Conservation (phyloP, 2,888 invertebrate species). For the Oxytorus armatus region DNA sequence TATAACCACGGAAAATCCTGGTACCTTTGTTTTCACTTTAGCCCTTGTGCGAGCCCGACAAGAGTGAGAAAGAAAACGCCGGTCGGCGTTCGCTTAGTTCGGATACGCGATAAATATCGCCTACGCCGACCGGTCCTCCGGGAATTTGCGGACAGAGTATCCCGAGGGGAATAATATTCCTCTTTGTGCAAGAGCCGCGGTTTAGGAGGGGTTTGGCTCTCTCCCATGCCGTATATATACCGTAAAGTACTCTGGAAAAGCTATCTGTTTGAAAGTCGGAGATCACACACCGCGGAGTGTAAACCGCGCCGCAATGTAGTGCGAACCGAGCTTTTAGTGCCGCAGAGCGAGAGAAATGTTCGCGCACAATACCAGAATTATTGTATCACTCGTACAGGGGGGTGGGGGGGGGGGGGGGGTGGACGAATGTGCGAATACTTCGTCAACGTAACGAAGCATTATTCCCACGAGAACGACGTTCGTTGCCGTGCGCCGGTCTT, state of each 20-base stretch:
- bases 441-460: conserved; percentile 70
- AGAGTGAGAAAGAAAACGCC: conserved; percentile 6
- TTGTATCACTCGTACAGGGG: conserved; percentile 48
- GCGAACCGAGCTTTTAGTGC: conserved; percentile 67
- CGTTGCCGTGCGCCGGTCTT: background rate
- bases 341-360: conserved; percentile 48
- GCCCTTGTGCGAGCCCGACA: conserved; percentile 67
- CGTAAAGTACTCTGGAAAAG: conserved; percentile 15
- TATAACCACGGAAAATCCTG: conserved; percentile 57
- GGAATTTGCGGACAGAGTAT: conserved; percentile 69
- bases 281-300: conserved; percentile 33
- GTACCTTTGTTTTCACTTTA: conserved; percentile 78
- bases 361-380: conserved; percentile 24
- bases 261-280: conserved; percentile 42
- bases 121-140: conserved; percentile 70
- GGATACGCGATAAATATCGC: conserved; percentile 81
- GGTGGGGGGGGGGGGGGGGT: too few species aligned
- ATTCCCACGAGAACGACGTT: conserved; percentile 47
- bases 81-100: conserved; percentile 64
- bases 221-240: conserved; percentile 10
- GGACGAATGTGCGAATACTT: conserved; percentile 40
- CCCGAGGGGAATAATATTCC: conserved; percentile 81
- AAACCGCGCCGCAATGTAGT: conserved; percentile 13
- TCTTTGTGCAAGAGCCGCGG: conserved; percentile 76
- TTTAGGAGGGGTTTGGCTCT: conserved; percentile 69